phyloP scores from a whole-genome alignment of 1,140 invertebrate genomes.

The Philopotamus ludificatus region DNA sequence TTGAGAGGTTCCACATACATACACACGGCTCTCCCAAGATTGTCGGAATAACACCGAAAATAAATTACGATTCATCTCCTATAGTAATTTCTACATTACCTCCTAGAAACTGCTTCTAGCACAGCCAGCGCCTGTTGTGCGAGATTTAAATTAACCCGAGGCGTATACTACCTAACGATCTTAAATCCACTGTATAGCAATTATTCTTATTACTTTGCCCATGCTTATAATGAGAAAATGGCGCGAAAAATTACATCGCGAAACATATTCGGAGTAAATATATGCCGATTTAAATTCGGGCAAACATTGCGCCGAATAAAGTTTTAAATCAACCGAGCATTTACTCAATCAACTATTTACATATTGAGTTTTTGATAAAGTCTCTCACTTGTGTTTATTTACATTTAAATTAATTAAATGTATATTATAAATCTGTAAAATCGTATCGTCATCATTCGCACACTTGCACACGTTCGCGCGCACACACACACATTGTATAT shows the following conservation, averaged over 20 bases:
- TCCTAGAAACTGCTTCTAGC: conserved; percentile 11
- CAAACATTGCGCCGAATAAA: no score
- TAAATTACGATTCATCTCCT: conserved; percentile 36
- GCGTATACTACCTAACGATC: conserved; percentile 18
- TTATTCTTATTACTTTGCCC: conserved; percentile 19
- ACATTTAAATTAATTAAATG: no score
- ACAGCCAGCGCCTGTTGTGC: conserved; percentile 2
- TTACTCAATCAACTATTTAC: no score
- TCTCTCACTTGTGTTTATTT: no score
- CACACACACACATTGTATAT: not conserved
- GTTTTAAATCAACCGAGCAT: no score
- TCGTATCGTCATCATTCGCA: not conserved
- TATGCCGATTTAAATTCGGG: no score
- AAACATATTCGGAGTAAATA: no score
- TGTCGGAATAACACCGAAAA: conserved; percentile 35
- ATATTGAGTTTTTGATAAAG: no score
- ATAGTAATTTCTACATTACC: conserved; percentile 30
- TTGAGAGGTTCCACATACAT: conserved; percentile 19
- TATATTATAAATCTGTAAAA: no score
- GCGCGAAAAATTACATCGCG: no score
- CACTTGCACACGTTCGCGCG: not conserved
- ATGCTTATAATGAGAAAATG: no score
- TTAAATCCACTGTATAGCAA: conserved; percentile 23
- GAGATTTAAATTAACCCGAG: conserved; percentile 31
- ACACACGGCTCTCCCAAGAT: conserved; percentile 19